Conservation (phyloP, 2,797 vertebrate genomes). For the Passerculus sandwichensis region DNA sequence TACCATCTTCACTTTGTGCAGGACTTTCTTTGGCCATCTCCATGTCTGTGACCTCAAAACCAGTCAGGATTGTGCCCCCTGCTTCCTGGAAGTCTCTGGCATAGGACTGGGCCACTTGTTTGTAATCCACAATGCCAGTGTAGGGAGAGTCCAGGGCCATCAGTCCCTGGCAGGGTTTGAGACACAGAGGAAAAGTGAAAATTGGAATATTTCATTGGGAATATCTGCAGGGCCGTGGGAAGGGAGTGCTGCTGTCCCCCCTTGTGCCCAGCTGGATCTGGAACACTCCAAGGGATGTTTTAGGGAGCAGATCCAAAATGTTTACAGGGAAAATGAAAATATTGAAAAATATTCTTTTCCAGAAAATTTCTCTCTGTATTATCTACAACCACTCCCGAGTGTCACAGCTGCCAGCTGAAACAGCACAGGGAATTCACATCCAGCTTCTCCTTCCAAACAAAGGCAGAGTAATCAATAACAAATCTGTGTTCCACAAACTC, state of each 20-base stretch:
- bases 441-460: not conserved
- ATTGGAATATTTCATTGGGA: not conserved
- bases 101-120: conserved; percentile 85
- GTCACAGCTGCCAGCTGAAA: not conserved
- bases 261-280: not conserved
- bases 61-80: conserved; percentile 85
- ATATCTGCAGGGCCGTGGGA: not conserved
- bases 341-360: fast-evolving
- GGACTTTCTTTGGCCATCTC: conserved; percentile 82
- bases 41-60: conserved; percentile 86
- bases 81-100: conserved; percentile 88
- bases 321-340: too few relatives aligned
- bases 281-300: not conserved
- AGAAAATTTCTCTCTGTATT: not conserved
- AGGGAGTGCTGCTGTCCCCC: not conserved
- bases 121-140: conserved; percentile 95
- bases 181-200: not conserved
- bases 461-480: not conserved
- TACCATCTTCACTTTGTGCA: conserved; percentile 81
- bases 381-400: not conserved
- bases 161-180: conserved; percentile 81
- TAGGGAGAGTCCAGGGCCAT: conserved; percentile 94
- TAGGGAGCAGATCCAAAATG: not conserved
- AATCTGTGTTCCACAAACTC: not conserved
- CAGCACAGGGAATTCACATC: not conserved